Conservation (phyloP, 92 coral and sea anemone species). For the Diadumene lineata region DNA sequence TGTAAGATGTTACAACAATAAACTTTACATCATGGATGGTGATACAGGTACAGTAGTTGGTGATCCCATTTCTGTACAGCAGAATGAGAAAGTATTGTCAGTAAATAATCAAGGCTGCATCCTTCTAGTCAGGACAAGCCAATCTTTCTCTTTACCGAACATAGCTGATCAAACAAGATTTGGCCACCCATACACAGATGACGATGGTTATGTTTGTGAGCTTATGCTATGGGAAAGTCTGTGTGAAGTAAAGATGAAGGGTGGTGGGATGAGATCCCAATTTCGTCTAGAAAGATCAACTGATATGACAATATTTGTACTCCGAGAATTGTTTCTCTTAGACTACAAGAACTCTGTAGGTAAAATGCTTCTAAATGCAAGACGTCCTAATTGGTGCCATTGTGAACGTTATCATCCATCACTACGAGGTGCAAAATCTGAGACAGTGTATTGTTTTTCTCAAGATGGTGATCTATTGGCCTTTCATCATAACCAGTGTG, state of each 20-base stretch:
- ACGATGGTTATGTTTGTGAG: background rate
- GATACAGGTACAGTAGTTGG: background rate
- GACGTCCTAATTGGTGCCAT: background rate
- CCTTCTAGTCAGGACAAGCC: background rate
- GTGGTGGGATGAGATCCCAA: background rate
- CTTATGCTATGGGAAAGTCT: no score
- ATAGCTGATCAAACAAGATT: no score
- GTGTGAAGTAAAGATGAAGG: no score
- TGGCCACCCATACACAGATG: background rate
- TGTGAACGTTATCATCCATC: background rate
- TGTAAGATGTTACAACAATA: background rate
- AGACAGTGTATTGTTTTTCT: background rate
- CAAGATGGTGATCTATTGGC: background rate
- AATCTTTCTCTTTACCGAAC: background rate
- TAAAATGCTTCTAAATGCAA: background rate
- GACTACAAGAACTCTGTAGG: background rate
- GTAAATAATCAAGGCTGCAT: background rate
- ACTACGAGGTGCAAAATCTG: background rate
- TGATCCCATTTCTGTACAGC: background rate
- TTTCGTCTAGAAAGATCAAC: background rate
- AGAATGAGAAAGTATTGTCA: background rate
- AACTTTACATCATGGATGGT: background rate
- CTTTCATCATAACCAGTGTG: background rate
- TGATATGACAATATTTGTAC: background rate
- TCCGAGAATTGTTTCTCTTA: background rate